A percentile compares a stretch with the other conserved stretches of the same genome.
These are phyloP conservation scores for Drosophila willistoni DNA, from an alignment of 1,140 invertebrate species.

Conservation along the genomic window DNA sequence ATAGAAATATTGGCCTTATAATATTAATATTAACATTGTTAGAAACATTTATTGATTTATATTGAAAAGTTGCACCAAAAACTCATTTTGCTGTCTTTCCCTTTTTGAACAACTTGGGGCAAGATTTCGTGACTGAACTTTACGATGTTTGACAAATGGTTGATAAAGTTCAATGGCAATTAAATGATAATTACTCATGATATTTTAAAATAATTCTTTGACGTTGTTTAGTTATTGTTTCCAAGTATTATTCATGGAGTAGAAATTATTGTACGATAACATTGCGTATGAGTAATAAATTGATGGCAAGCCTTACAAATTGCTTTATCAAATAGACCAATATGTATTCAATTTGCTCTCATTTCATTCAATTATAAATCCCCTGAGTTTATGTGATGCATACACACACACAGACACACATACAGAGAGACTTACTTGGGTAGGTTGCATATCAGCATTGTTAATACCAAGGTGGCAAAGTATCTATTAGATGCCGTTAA, in stretches of 20 bases:
- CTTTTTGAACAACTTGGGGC: too few relatives aligned
- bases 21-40: too few relatives aligned
- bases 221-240: background rate
- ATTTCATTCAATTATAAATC: constrained; percentile 49
- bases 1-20: too few relatives aligned
- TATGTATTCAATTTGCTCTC: constrained; percentile 16
- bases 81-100: too few relatives aligned
- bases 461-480: constrained; percentile 74
- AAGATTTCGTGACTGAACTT: too few relatives aligned
- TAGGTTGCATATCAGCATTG: constrained; percentile 42
- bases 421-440: background rate
- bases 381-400: constrained; percentile 17
- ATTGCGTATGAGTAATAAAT: constrained; percentile 37
- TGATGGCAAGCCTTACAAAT: background rate
- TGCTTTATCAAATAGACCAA: constrained; percentile 13
- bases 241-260: background rate
- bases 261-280: constrained; percentile 11
- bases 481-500: constrained; percentile 80
- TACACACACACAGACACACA: constrained; percentile 4
- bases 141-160: too few relatives aligned
- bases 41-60: too few relatives aligned
- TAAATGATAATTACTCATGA: background rate
- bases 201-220: background rate
- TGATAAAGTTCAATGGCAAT: too few relatives aligned
- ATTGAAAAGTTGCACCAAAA: too few relatives aligned